Percentiles rank a stretch among this genome's conserved stretches.
phyloP scores from a whole-genome alignment of 2,113 vertebrate species.

The Tachycineta bicolor region DNA sequence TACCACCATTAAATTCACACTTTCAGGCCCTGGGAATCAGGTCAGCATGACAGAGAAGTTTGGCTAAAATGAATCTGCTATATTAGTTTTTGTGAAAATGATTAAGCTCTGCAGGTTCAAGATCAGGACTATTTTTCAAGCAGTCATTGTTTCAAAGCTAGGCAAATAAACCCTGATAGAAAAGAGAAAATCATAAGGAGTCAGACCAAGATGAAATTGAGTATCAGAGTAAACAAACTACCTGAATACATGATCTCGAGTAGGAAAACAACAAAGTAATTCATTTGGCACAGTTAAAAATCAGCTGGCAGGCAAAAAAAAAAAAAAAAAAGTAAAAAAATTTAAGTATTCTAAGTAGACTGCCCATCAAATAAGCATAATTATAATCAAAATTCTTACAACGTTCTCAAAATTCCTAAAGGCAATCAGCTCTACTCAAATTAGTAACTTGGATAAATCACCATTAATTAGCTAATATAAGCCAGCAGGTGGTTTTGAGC shows the following conservation, averaged over 20 bases:
- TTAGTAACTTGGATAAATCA: conserved; percentile 95
- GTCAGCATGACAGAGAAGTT: conserved; percentile 63
- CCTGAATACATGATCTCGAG: conserved; percentile 55
- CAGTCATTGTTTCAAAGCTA: conserved; percentile 58
- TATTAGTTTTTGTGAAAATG: conserved; percentile 74
- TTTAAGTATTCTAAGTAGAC: conserved; percentile 79
- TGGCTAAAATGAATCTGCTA: conserved; percentile 70
- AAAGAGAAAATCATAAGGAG: conserved; percentile 39
- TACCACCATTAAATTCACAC: conserved; percentile 68
- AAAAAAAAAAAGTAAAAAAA: too few species aligned
- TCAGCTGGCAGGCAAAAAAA: conserved; percentile 72
- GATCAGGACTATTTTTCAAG: conserved; percentile 70
- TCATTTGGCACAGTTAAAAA: conserved; percentile 71
- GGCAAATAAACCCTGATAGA: conserved; percentile 58
- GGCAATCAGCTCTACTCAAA: conserved; percentile 89
- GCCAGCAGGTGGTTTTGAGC: conserved; percentile 93
- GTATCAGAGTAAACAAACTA: conserved; percentile 17
- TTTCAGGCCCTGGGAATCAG: conserved; percentile 63
- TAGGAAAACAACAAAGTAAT: conserved; percentile 74
- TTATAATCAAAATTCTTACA: conserved; percentile 91
- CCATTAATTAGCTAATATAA: conserved; percentile 99
- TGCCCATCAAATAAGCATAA: conserved; percentile 89
- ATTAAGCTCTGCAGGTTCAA: conserved; percentile 66
- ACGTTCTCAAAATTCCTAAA: conserved; percentile 86
- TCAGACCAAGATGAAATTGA: conserved; percentile 36